These are phyloP conservation scores for Junonia oenone DNA, from an alignment of 2,888 invertebrate genomes.

Conservation along the genomic window DNA sequence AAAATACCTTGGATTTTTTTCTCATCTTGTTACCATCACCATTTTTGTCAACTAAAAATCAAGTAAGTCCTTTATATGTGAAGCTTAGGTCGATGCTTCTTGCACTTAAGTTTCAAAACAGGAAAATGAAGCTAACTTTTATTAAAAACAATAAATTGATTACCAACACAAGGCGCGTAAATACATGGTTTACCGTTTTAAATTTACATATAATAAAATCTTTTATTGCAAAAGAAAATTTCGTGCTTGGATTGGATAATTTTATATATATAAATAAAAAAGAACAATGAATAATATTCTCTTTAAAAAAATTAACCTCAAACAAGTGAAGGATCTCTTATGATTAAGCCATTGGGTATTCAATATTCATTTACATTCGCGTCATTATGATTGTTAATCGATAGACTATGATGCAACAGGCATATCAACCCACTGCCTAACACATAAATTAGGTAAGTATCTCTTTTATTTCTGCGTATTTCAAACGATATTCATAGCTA, in stretches of 20 bases:
- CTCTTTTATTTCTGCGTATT: too few relatives aligned
- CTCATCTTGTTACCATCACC: background rate
- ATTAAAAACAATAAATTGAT: background rate
- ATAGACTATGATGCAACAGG: too few relatives aligned
- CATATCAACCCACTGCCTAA: too few relatives aligned
- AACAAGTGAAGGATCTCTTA: too few relatives aligned
- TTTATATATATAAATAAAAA: background rate
- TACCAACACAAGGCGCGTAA: background rate
- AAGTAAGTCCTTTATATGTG: background rate
- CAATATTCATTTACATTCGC: too few relatives aligned
- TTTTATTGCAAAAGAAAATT: background rate
- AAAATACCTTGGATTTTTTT: too few relatives aligned
- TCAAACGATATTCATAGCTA: too few relatives aligned
- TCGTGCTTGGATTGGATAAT: background rate
- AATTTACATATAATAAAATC: background rate
- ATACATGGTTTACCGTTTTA: background rate
- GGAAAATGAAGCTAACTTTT: background rate
- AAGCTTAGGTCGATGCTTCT: background rate
- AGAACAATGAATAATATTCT: background rate
- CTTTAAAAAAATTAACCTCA: background rate
- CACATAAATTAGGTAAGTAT: too few relatives aligned
- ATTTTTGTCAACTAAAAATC: background rate
- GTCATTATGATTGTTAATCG: too few relatives aligned
- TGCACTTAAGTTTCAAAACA: constrained; percentile 10
- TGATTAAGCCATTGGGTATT: too few relatives aligned